Percentiles rank a stretch among this genome's conserved stretches.
Evolutionary conservation across 2,888 invertebrate genomes (phyloP).

Genomic region (Pseudolycoriella hygida): DNA sequence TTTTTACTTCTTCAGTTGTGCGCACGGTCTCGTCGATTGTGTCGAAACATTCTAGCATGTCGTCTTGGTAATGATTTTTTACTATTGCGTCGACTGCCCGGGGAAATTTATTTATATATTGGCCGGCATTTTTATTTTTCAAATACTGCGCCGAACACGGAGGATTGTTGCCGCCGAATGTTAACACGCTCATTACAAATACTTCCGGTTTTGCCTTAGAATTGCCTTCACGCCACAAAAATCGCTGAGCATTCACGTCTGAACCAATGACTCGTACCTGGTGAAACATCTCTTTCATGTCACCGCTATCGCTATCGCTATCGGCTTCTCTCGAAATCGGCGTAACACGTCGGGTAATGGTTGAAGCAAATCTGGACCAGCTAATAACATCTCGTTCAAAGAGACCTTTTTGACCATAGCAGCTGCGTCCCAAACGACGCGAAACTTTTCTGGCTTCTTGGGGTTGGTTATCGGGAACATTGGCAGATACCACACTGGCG

Average conservation of each 20-base stretch:
- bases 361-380: constrained; percentile 12
- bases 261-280: constrained; percentile 6
- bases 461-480: constrained; percentile 12
- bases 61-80: not conserved
- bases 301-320: constrained; percentile 10
- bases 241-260: constrained; percentile 8
- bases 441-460: constrained; percentile 14
- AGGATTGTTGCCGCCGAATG: not conserved
- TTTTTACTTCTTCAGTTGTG: not conserved
- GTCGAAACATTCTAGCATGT: not conserved
- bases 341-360: constrained; percentile 11
- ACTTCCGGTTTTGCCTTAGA: not conserved
- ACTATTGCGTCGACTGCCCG: not conserved
- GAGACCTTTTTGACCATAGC: constrained; percentile 11
- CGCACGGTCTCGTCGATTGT: not conserved
- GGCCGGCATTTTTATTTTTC: not conserved
- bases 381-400: constrained; percentile 12
- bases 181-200: not conserved
- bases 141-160: not conserved
- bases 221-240: constrained; percentile 8
- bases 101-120: not conserved
- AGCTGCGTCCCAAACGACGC: constrained; percentile 16
- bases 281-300: constrained; percentile 12
- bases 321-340: constrained; percentile 9
- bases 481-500: constrained; percentile 13